A percentile compares a stretch with the other conserved stretches of the same genome.
Evolutionary conservation across 2,888 invertebrate species (phyloP).

Genomic region (Morpho helenor): DNA sequence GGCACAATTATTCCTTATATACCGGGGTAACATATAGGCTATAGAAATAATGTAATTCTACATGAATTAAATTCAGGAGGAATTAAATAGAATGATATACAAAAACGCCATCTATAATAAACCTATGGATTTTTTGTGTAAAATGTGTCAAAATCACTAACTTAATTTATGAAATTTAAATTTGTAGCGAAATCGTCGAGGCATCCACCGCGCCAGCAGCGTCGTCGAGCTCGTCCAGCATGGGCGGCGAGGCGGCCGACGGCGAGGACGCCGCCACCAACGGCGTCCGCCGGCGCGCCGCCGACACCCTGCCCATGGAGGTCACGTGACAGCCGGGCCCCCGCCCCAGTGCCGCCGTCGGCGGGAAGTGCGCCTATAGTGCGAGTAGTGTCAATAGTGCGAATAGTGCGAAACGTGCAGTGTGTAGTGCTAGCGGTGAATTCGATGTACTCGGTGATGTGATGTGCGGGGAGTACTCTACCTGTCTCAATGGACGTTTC

Average conservation of each 20-base stretch:
- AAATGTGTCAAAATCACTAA: too few species aligned
- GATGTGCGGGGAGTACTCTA: background rate
- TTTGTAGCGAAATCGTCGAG: slow-evolving; percentile 50
- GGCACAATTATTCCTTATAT: too few species aligned
- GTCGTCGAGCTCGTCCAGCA: slow-evolving; percentile 28
- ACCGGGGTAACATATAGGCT: too few species aligned
- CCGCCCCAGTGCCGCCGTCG: slow-evolving; percentile 4
- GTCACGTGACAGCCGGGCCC: slow-evolving; percentile 64
- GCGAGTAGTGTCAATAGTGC: background rate
- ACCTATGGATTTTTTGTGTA: too few species aligned
- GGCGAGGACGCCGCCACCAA: slow-evolving; percentile 36
- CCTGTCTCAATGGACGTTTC: background rate
- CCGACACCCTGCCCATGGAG: slow-evolving; percentile 65
- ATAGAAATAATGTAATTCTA: too few species aligned
- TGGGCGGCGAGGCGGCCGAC: slow-evolving; percentile 23
- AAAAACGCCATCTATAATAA: too few species aligned
- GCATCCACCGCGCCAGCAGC: slow-evolving; percentile 39
- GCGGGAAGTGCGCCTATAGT: slow-evolving; percentile 1
- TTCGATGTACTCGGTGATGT: background rate
- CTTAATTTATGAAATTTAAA: too few species aligned
- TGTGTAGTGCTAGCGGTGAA: background rate
- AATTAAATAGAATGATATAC: too few species aligned
- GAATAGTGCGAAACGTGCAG: background rate
- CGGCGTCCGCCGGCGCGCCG: slow-evolving; percentile 43
- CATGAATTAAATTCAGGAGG: too few species aligned